Evolutionary conservation across 2,888 invertebrate genomes (phyloP).

Genomic region (Sussaba pulchella): DNA sequence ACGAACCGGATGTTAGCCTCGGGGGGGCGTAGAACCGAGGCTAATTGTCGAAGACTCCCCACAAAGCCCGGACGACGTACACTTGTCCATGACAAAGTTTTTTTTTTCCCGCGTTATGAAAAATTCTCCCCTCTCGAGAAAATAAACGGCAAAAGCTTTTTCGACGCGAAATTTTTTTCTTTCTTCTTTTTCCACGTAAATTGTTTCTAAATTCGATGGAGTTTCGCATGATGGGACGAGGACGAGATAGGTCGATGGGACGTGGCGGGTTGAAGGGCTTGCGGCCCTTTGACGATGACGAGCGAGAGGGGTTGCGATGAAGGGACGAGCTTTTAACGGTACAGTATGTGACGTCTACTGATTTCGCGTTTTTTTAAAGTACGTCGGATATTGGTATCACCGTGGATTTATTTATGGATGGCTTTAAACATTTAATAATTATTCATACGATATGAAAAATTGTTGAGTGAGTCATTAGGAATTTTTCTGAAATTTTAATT

Average conservation of each 20-base stretch:
- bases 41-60: constrained; percentile 58
- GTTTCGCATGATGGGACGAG: constrained; percentile 13
- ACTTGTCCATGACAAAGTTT: too few relatives aligned
- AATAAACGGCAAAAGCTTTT: constrained; percentile 3
- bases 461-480: too few relatives aligned
- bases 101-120: too few relatives aligned
- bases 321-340: neutral
- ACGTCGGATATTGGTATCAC: neutral
- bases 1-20: constrained; percentile 53
- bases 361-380: neutral
- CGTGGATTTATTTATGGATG: neutral
- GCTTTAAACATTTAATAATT: neutral
- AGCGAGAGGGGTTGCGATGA: neutral
- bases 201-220: constrained; percentile 32
- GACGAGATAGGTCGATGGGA: constrained; percentile 2
- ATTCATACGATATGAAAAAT: too few relatives aligned
- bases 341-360: neutral
- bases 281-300: constrained; percentile 6
- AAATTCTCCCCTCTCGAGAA: constrained; percentile 1
- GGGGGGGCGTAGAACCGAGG: constrained; percentile 49
- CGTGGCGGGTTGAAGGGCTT: neutral
- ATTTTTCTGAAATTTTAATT: too few relatives aligned
- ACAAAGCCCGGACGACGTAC: too few relatives aligned
- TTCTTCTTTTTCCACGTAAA: constrained; percentile 24
- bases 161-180: neutral